Evolutionary conservation across 1,140 invertebrate species (phyloP), one percentile per base, ranked within the genome.

Genomic region (Elysia chlorotica): DNA sequence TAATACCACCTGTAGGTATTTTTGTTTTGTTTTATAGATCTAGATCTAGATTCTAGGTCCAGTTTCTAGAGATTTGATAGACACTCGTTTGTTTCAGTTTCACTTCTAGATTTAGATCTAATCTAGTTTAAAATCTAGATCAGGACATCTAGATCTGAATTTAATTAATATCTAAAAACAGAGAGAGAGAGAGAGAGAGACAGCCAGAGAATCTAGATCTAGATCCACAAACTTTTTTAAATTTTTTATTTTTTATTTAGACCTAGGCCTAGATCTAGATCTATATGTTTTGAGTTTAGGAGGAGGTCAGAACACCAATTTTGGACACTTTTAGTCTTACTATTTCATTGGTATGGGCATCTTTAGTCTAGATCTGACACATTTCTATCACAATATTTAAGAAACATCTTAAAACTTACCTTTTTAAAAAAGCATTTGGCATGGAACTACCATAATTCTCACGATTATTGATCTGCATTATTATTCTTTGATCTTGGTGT

Each of bases 281-380:
- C 2, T 63, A 33, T 70, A 98, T 96, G 80, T 97, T 94, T 77
- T 92, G 90, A 6, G 91, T 79, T 17, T 91, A 91, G 1, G 95
- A 93, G 78, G 91, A 90, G 80, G 90, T 91, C 68, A 90, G 88
- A 53, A 98, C 90, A 1, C 94, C 94, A 41, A 98, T 14, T 48
- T 48, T 48, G n/a, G n/a, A 48, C 41, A 48, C n/a, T 48, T 48
- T 48, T 48, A 48, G 41, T 48, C n/a, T 48, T 48, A 48, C 10
- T 48, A 48, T 48, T 10, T 14, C 41, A n/a, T 48, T 14, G 41
- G 41, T 14, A 14, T 48, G 10, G n/a, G n/a, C n/a, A n/a, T n/a
- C n/a, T n/a, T n/a, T n/a, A n/a, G n/a, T n/a, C n/a, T n/a, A n/a
- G n/a, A n/a, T n/a, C n/a, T n/a, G n/a, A n/a, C n/a, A n/a, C n/a